A percentile compares a stretch with the other conserved stretches of the same genome.
These are phyloP conservation scores for Eilema sororculum DNA, from an alignment of 2,888 invertebrate species.

Conservation along the genomic window DNA sequence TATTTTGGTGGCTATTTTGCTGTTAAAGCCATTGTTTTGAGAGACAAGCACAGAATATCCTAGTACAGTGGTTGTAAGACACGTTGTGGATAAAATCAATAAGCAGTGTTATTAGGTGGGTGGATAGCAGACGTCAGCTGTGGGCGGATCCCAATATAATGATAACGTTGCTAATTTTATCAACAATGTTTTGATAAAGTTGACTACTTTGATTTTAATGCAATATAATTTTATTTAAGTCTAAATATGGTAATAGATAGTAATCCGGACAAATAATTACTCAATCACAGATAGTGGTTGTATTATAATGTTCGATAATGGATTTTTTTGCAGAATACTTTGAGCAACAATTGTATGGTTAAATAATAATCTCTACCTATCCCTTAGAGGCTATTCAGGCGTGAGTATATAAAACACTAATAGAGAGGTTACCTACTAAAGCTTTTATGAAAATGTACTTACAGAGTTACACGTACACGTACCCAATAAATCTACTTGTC, in stretches of 20 bases:
- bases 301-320: background rate
- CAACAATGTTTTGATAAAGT: conserved; percentile 7
- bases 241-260: background rate
- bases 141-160: conserved; percentile 47
- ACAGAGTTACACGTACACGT: background rate
- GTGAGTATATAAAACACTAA: background rate
- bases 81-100: conserved; percentile 43
- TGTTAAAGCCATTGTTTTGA: background rate
- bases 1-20: background rate
- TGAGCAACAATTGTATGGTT: background rate
- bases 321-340: background rate
- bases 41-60: background rate
- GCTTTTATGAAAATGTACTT: background rate
- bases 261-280: background rate
- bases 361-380: background rate
- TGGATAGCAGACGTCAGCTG: conserved; percentile 46
- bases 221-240: background rate
- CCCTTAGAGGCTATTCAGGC: background rate
- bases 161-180: conserved; percentile 42
- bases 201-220: background rate
- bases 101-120: conserved; percentile 43
- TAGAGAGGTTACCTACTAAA: background rate
- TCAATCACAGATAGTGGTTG: background rate
- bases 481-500: background rate
- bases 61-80: background rate